These are phyloP conservation scores for Emys orbicularis DNA, from an alignment of 2,797 vertebrate genomes.

Conservation along the genomic window DNA sequence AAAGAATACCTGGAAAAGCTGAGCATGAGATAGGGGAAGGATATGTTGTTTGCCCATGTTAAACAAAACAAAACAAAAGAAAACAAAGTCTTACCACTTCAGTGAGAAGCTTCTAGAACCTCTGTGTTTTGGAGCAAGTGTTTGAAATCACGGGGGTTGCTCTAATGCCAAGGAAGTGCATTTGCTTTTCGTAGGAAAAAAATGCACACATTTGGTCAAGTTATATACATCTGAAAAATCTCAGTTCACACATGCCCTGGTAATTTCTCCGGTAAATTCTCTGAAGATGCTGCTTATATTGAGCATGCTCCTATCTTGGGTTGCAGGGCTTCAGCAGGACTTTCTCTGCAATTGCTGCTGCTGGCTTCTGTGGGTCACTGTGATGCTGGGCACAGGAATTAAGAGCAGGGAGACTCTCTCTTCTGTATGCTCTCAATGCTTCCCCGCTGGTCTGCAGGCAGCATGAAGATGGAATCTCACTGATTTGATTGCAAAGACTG, in stretches of 20 bases:
- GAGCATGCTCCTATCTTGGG: neutral
- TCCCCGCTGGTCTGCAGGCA: neutral
- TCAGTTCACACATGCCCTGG: neutral
- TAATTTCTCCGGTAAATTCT: neutral
- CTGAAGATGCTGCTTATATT: neutral
- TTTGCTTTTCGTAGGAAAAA: neutral
- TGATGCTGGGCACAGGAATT: neutral
- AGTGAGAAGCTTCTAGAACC: neutral
- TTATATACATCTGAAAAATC: neutral
- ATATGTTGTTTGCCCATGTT: neutral
- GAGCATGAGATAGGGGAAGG: neutral
- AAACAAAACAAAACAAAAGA: neutral
- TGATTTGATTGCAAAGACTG: neutral
- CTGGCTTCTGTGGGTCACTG: neutral
- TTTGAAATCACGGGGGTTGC: neutral
- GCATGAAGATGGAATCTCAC: neutral
- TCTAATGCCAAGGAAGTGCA: neutral
- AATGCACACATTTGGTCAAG: neutral
- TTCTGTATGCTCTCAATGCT: neutral
- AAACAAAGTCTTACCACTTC: neutral
- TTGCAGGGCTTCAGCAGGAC: neutral
- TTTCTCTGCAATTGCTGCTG: neutral
- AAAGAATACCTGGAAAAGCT: neutral
- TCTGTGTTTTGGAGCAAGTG: neutral
- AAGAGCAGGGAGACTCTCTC: neutral